Percentiles rank a stretch among this genome's conserved stretches.
Conservation (phyloP, 1,140 invertebrate genomes). For the Sweltsa coloradensis region DNA sequence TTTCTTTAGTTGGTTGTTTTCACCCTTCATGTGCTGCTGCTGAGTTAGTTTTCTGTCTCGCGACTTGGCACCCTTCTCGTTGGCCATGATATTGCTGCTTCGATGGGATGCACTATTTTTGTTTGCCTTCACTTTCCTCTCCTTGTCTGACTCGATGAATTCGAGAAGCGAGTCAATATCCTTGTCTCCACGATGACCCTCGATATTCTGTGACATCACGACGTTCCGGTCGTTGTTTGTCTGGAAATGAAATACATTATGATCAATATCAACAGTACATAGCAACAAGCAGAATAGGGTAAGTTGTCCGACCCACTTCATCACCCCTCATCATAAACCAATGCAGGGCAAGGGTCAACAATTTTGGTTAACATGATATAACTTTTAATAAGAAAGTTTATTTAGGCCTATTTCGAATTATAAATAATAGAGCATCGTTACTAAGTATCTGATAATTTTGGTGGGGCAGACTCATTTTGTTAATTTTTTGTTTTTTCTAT, state of each 20-base stretch:
- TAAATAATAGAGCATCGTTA: no score
- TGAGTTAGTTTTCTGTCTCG: constrained; percentile 28
- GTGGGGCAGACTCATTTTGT: no score
- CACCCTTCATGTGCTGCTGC: constrained; percentile 26
- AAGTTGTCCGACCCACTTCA: no score
- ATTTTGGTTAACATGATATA: no score
- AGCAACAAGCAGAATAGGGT: no score
- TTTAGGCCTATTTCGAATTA: no score
- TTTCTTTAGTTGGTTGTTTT: constrained; percentile 34
- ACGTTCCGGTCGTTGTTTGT: constrained; percentile 43
- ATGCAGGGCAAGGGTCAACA: no score
- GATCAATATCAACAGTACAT: background rate
- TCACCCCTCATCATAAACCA: no score
- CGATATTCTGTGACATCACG: constrained; percentile 47
- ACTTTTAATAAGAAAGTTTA: no score
- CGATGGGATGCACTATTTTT: constrained; percentile 10
- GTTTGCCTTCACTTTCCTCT: constrained; percentile 23
- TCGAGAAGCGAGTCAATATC: constrained; percentile 40
- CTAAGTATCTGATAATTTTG: no score
- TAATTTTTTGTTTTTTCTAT: no score
- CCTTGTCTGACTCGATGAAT: constrained; percentile 38
- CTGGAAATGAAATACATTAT: constrained; percentile 16
- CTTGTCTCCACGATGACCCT: constrained; percentile 47
- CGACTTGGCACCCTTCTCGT: no score
- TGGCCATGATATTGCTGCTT: constrained; percentile 12